phyloP scores from a whole-genome alignment of 1,140 invertebrate species.

The Aphelinus certus region DNA sequence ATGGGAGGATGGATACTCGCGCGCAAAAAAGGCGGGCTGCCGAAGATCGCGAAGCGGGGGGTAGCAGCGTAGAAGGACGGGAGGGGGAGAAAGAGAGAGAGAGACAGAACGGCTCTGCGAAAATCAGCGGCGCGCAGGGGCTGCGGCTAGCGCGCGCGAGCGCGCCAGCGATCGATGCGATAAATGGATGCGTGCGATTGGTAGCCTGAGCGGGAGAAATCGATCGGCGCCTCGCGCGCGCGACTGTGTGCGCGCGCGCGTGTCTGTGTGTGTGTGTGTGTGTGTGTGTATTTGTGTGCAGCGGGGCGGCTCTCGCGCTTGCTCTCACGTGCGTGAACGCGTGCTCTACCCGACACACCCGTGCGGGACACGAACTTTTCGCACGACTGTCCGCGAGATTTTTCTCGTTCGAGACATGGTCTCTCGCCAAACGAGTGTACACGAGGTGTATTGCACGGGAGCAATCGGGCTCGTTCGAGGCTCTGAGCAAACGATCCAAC shows the following conservation, averaged over 20 bases:
- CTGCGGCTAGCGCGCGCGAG: constrained; percentile 7
- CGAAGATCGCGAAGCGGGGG: constrained; percentile 25
- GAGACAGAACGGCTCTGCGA: neutral
- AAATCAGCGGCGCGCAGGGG: too few relatives aligned
- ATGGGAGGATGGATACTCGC: too few relatives aligned
- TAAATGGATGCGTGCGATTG: constrained; percentile 68
- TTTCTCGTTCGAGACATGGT: too few relatives aligned
- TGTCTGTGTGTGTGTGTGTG: constrained; percentile 5
- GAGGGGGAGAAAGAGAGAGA: constrained; percentile 19
- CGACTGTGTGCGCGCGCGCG: constrained; percentile 44
- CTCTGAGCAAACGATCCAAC: too few relatives aligned
- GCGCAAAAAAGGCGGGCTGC: too few relatives aligned
- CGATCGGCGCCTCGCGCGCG: constrained; percentile 60
- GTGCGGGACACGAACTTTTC: too few relatives aligned
- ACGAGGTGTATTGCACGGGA: too few relatives aligned
- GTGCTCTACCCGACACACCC: neutral
- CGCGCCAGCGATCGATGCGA: constrained; percentile 61
- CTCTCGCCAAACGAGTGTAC: too few relatives aligned
- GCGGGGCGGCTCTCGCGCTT: neutral
- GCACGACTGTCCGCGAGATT: too few relatives aligned
- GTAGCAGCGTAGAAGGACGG: neutral
- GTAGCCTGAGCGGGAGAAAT: constrained; percentile 60
- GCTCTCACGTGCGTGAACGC: constrained; percentile 3
- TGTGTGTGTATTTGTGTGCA: too few relatives aligned
- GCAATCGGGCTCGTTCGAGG: too few relatives aligned